phyloP scores from a whole-genome alignment of 2,113 vertebrate genomes.

The Myanophis thanlyinensis region DNA sequence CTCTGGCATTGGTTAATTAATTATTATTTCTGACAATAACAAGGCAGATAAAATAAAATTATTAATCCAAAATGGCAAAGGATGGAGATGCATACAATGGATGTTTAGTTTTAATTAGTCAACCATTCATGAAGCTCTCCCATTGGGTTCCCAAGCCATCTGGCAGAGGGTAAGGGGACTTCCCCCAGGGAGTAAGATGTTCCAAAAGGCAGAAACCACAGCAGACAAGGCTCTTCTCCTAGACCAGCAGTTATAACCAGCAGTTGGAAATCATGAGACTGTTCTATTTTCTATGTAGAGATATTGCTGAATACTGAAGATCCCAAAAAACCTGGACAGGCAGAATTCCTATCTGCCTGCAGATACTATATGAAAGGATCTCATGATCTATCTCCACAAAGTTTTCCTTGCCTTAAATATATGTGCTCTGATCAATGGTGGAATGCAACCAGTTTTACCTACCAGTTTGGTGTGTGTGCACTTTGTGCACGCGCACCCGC shows the following conservation, averaged over 20 bases:
- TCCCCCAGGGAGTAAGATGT: not conserved
- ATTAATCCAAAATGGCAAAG: not conserved
- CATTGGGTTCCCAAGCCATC: not conserved
- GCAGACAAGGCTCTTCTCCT: not conserved
- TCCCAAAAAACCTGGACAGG: not conserved
- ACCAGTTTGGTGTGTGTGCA: too few relatives aligned
- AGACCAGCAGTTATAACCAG: not conserved
- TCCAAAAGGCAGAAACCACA: not conserved
- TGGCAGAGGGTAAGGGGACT: not conserved
- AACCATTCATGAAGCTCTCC: not conserved
- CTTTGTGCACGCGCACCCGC: too few relatives aligned
- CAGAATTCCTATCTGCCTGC: not conserved
- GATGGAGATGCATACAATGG: not conserved
- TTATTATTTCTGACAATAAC: too few relatives aligned
- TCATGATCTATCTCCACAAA: not conserved
- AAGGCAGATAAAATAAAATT: not conserved
- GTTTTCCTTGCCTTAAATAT: not conserved
- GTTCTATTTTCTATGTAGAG: not conserved
- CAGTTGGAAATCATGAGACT: not conserved
- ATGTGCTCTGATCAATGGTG: not conserved
- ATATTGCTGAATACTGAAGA: not conserved
- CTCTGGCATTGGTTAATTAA: too few relatives aligned
- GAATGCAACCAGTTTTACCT: too few relatives aligned
- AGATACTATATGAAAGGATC: not conserved
- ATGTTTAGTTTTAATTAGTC: not conserved